Evolutionary conservation across 2,113 vertebrate species (phyloP).

Genomic region (Oreotrochilus melanogaster): DNA sequence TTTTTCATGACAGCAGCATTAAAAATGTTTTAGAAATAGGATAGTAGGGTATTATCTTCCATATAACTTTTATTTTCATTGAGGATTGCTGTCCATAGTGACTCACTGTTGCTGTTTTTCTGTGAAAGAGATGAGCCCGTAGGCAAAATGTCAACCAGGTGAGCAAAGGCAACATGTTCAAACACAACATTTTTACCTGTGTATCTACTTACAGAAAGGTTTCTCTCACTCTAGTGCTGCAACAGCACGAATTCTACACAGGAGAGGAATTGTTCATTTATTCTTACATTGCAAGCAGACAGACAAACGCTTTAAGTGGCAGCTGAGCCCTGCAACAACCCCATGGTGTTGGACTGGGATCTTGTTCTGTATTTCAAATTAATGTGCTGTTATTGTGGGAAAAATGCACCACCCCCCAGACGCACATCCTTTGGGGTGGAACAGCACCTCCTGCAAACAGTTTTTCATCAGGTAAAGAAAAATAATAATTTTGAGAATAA

Average conservation of each 20-base stretch:
- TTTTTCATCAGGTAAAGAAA: not conserved
- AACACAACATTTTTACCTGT: not conserved
- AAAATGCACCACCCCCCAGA: not conserved
- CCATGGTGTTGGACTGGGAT: not conserved
- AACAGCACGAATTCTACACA: not conserved
- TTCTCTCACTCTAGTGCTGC: not conserved
- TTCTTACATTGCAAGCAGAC: not conserved
- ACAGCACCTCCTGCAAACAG: not conserved
- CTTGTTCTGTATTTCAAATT: not conserved
- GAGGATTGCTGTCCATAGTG: not conserved
- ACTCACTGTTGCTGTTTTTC: constrained; percentile 19
- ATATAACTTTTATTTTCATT: not conserved
- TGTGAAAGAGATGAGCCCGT: not conserved
- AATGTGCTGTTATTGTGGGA: not conserved
- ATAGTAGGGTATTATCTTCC: not conserved
- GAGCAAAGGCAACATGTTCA: not conserved
- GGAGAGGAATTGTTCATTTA: not conserved
- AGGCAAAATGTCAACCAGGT: not conserved
- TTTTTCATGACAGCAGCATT: not conserved
- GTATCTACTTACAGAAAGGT: not conserved
- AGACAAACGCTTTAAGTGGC: not conserved
- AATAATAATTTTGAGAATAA: not conserved
- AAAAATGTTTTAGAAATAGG: not conserved
- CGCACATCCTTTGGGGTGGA: not conserved
- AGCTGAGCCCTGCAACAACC: not conserved